Conservation (phyloP, 2,888 invertebrate genomes). For the Andrena dorsata region DNA sequence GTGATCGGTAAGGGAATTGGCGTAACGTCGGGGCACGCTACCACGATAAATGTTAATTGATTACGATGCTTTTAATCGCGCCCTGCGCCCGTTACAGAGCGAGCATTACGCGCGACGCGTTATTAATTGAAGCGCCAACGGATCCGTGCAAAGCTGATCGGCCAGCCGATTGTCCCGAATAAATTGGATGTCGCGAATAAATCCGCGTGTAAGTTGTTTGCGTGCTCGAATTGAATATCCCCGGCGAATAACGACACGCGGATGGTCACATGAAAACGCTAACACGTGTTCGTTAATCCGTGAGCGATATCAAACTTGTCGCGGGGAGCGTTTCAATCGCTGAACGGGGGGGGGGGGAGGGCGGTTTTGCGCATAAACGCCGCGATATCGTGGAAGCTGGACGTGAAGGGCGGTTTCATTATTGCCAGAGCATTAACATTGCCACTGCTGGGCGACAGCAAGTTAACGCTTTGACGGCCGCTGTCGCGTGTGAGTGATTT, state of each 20-base stretch:
- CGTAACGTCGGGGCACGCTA: background rate
- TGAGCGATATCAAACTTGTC: conserved; percentile 4
- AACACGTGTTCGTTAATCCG: background rate
- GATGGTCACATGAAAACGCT: background rate
- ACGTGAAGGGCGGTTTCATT: background rate
- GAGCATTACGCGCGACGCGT: background rate
- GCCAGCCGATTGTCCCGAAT: background rate
- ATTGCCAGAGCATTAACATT: background rate
- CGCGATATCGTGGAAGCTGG: background rate
- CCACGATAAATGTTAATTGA: background rate
- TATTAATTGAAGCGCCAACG: conserved; percentile 13
- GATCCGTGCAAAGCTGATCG: background rate
- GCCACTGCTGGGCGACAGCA: no score
- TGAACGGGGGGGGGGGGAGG: background rate
- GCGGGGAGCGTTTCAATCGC: background rate
- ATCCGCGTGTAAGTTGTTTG: conserved; percentile 4
- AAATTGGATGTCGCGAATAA: conserved; percentile 17
- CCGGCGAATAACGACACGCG: background rate
- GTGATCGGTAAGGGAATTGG: background rate
- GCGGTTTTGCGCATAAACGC: background rate
- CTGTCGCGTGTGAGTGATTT: no score
- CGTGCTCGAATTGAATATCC: background rate
- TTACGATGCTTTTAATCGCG: background rate
- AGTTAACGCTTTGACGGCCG: no score
- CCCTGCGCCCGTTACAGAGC: background rate